phyloP scores from a whole-genome alignment of 1,140 invertebrate species.

The Asobara japonica region DNA sequence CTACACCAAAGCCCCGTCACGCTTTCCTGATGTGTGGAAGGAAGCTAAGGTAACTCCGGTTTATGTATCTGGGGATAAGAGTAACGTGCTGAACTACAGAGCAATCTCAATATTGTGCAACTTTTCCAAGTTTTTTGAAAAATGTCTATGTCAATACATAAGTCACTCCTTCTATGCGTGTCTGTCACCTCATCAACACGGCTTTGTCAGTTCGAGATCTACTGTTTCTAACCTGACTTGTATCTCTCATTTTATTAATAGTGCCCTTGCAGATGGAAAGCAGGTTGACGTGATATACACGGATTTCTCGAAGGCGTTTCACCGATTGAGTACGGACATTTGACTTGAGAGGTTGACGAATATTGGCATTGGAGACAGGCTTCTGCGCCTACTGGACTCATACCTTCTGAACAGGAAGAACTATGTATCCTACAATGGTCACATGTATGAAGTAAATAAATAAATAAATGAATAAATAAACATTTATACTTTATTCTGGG shows the following conservation, averaged over 20 bases:
- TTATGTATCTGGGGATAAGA: constrained; percentile 38
- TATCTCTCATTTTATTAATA: not conserved
- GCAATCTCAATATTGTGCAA: constrained; percentile 37
- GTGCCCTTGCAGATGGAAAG: not conserved
- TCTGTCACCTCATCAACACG: not conserved
- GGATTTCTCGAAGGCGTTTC: constrained; percentile 39
- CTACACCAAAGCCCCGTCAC: too few species aligned
- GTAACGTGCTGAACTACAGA: constrained; percentile 39
- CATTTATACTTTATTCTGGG: too few species aligned
- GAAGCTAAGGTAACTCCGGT: constrained; percentile 39
- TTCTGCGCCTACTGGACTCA: constrained; percentile 31
- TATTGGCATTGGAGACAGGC: constrained; percentile 14
- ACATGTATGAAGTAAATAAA: too few species aligned
- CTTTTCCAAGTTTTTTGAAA: constrained; percentile 32
- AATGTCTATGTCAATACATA: too few species aligned
- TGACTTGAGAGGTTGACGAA: constrained; percentile 25
- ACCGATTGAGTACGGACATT: constrained; percentile 29
- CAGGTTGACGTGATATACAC: constrained; percentile 26
- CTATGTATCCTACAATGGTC: constrained; percentile 12
- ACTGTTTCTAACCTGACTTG: not conserved
- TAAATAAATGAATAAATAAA: too few species aligned
- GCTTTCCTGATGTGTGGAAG: constrained; percentile 39
- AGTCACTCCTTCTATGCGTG: not conserved
- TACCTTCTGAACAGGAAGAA: constrained; percentile 30
- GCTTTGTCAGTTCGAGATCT: not conserved